Base-by-base conservation (phyloP, 2,797 vertebrate genomes). In the Austrolebias charrua region DNA sequence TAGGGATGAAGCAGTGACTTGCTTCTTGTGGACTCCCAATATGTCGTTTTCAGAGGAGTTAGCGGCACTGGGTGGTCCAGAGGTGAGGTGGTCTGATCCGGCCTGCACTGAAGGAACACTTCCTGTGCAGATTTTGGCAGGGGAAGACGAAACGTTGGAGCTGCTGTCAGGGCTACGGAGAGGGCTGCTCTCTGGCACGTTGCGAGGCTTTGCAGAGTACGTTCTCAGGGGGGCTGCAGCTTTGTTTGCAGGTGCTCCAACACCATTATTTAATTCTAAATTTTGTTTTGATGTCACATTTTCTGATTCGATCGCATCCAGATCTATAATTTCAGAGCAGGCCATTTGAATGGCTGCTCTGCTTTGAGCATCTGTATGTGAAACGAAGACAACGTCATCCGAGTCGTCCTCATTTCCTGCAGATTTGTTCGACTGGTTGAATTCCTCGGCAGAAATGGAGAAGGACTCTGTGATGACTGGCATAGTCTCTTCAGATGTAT, bases 321-420 rank as follows among this genome's bases (percentile, higher is more conserved):
- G 40, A 69, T 90, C 86, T 18, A 88, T 88, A 5, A 88, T 33
- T 11, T 88, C 86, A 9, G 48, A 24, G 6, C 18, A 61, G 1
- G 52, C n/a, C 55, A 75, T 79, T 38, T 74, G 60, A 29, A 5
- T 55, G 50, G 65, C 15, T 6, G 20, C 60, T 58, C 48, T 76
- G 15, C 68, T 77, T 42, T 79, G 62, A 63, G 91, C 85, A 55
- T 92, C 88, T 40, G 94, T 92, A 83, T 95, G 86, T 0, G 96
- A 97, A 69, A 98, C 95, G 80, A 99, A 99, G 82, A 97, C 93
- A 9, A 99, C 94, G 35, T 99, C 96, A 60, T 96, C 95, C 0
- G 92, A 94, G 81, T 96, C 93, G 0, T 83, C 90, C 0, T 89
- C 86, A 0, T 84, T 75, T 1, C 75, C 90, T 16, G 83, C 77